Evolutionary conservation across 2,888 invertebrate genomes (phyloP).

Genomic region (Chromoteleia sp.): DNA sequence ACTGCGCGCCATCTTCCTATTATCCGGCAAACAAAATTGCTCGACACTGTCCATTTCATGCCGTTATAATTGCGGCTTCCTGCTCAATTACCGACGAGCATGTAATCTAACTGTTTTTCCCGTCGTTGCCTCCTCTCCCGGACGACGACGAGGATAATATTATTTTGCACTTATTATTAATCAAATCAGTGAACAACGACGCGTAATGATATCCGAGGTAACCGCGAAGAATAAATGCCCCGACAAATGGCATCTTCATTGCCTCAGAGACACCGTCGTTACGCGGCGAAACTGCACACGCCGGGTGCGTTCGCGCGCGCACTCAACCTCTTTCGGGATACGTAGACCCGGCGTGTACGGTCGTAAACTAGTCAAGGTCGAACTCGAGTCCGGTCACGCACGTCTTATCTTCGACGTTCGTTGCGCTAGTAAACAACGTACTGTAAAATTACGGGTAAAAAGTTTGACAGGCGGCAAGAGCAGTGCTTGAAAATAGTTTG

Average conservation of each 20-base stretch:
- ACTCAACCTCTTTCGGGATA: constrained; percentile 16
- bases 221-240: constrained; percentile 19
- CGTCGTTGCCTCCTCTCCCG: constrained; percentile 26
- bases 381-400: constrained; percentile 32
- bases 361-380: constrained; percentile 51
- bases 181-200: constrained; percentile 58
- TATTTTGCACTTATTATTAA: constrained; percentile 64
- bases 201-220: constrained; percentile 50
- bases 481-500: constrained; percentile 27
- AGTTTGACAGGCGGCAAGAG: constrained; percentile 12
- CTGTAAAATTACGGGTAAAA: constrained; percentile 14
- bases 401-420: constrained; percentile 24
- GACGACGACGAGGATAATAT: constrained; percentile 37
- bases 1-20: constrained; percentile 21
- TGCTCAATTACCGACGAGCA: constrained; percentile 54
- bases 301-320: constrained; percentile 5
- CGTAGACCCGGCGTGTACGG: not conserved
- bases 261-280: constrained; percentile 50
- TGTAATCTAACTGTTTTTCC: constrained; percentile 67
- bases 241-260: constrained; percentile 44
- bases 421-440: constrained; percentile 36
- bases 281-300: constrained; percentile 23
- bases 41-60: constrained; percentile 54
- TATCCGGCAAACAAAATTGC: constrained; percentile 30
- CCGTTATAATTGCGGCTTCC: constrained; percentile 67